Evolutionary conservation across 2,113 vertebrate species (phyloP), one percentile per base, ranked within the genome.

Genomic region (Clupea harengus): DNA sequence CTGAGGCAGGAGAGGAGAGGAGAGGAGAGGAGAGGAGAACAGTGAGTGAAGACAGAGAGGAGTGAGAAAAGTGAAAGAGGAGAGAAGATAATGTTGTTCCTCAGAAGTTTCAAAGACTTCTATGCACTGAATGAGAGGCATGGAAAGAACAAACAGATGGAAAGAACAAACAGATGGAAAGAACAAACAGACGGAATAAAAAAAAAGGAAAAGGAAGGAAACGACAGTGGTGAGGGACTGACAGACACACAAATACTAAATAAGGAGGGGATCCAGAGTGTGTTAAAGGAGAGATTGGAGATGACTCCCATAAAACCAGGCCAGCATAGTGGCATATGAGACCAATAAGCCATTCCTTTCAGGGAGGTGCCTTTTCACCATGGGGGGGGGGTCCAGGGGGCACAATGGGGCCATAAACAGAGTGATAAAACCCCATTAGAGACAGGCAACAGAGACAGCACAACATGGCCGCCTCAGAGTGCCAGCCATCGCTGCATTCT

Each of bases 151-250:
- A 39, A 39, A 4, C 15, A 54, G 52, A 20, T 39, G 39, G 39
- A 39, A 39, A 39, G 39, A 54, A 28, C 11, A 67, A 28, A 4
- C 15, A 54, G 52, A 20, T 39, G 39, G 39, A 39, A 39, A 39
- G 39, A 54, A 28, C 11, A 67, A 28, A 25, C 8, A 28, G 25
- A 67, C n/a, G 10, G 8, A 25, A 90, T 90, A 91, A 88, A 90
- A 72, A 88, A 88, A 90, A 87, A 52, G 86, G 90, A 92, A 91
- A 96, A 93, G 97, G 97, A 96, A 92, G 90, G 85, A 90, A 92
- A 94, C 91, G 89, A 5, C 7, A 67, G 60, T 3, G n/a, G 60
- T 9, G 60, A 25, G 6, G n/a, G 25, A 28, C 22, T 25, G 60
- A 67, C 2, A 67, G 60, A 13, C n/a, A 25, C 6, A 11, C 39